Conservation (phyloP, 2,888 invertebrate genomes). For the Stenoptilia bipunctidactyla region DNA sequence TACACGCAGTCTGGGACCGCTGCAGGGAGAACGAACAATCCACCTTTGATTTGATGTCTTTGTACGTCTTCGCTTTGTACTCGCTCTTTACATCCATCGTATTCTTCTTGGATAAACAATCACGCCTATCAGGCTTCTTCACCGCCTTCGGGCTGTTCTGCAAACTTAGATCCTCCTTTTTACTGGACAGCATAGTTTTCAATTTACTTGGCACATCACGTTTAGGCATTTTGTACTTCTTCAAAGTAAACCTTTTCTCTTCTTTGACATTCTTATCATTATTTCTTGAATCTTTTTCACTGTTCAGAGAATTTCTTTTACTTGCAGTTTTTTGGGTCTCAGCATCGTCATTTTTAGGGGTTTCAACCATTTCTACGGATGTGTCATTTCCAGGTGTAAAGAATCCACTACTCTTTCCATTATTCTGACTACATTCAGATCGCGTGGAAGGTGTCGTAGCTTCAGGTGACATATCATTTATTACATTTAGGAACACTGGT, state of each 20-base stretch:
- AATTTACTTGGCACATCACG: conserved; percentile 82
- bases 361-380: conserved; percentile 29
- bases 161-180: conserved; percentile 64
- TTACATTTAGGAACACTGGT: conserved; percentile 66
- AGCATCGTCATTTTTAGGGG: conserved; percentile 32
- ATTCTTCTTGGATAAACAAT: conserved; percentile 59
- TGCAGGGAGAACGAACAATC: conserved; percentile 67
- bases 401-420: conserved; percentile 26
- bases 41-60: conserved; percentile 91
- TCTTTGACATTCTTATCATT: conserved; percentile 53
- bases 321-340: conserved; percentile 49
- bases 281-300: conserved; percentile 43
- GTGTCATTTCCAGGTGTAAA: conserved; percentile 38
- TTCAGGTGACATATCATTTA: conserved; percentile 80
- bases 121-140: conserved; percentile 80
- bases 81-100: conserved; percentile 82
- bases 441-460: conserved; percentile 68
- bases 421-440: conserved; percentile 64
- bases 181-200: conserved; percentile 77
- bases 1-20: conserved; percentile 61
- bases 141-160: conserved; percentile 72
- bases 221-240: conserved; percentile 84
- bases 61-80: conserved; percentile 78
- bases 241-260: conserved; percentile 69
- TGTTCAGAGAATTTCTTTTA: conserved; percentile 57